phyloP scores from a whole-genome alignment of 2,797 vertebrate species.

The Microcaecilia unicolor region DNA sequence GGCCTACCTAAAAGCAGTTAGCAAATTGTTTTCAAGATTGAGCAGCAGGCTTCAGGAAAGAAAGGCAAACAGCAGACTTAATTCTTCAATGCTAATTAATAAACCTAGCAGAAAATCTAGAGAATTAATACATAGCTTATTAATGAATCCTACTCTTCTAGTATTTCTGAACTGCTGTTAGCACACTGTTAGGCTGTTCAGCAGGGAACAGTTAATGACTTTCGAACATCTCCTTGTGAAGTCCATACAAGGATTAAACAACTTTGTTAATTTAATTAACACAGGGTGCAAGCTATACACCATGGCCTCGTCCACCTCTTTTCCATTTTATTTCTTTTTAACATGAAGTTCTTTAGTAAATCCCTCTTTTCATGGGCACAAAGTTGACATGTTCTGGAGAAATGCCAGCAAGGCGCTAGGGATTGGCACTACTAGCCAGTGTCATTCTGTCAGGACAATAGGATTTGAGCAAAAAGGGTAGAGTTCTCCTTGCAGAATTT shows the following conservation, averaged over 20 bases:
- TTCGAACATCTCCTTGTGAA: slow-evolving; percentile 2
- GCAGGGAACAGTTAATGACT: not conserved
- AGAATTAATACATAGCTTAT: too few relatives aligned
- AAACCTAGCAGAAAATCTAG: too few relatives aligned
- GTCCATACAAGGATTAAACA: slow-evolving; percentile 11
- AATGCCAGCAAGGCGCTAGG: slow-evolving; percentile 50
- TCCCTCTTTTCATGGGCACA: slow-evolving; percentile 52
- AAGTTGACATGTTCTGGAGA: slow-evolving; percentile 52
- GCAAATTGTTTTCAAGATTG: too few relatives aligned
- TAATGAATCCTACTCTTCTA: too few relatives aligned
- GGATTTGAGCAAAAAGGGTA: slow-evolving; percentile 49
- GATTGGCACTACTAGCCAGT: slow-evolving; percentile 49
- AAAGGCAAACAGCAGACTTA: too few relatives aligned
- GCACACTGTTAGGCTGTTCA: too few relatives aligned
- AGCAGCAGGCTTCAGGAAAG: too few relatives aligned
- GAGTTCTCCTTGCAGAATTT: slow-evolving; percentile 67
- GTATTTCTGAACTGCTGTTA: too few relatives aligned
- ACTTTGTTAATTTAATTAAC: slow-evolving; percentile 37
- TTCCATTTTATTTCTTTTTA: slow-evolving; percentile 36
- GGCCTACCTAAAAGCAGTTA: too few relatives aligned
- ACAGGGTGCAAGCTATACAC: slow-evolving; percentile 36
- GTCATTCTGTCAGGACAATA: slow-evolving; percentile 61
- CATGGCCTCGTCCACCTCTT: slow-evolving; percentile 27
- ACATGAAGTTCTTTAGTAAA: slow-evolving; percentile 48
- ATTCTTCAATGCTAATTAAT: too few relatives aligned